These are phyloP conservation scores for Oophaga pumilio DNA, from an alignment of 2,113 vertebrate genomes.

Conservation along the genomic window DNA sequence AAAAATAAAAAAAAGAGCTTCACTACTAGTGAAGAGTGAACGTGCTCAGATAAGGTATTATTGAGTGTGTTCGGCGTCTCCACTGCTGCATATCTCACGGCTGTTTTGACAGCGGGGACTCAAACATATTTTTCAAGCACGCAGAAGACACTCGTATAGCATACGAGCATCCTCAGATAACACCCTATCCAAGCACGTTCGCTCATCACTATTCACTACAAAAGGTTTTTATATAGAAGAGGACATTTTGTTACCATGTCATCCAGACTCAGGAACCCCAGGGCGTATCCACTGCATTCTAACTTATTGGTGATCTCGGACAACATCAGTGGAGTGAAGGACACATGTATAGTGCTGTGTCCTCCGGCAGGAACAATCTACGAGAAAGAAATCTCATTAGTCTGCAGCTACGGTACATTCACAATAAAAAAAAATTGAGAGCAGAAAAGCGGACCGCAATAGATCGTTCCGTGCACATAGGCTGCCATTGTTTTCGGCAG, in stretches of 20 bases:
- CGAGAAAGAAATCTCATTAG: conserved; percentile 34
- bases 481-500: too few relatives aligned
- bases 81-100: too few relatives aligned
- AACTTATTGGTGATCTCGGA: conserved; percentile 62
- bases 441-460: background rate
- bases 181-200: too few relatives aligned
- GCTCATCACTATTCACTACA: too few relatives aligned
- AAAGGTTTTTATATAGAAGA: background rate
- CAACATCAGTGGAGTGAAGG: conserved; percentile 81
- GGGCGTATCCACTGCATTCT: conserved; percentile 71
- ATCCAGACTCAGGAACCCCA: conserved; percentile 88
- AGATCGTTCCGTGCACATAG: too few relatives aligned
- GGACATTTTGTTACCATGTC: conserved; percentile 70
- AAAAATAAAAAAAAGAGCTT: background rate
- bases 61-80: too few relatives aligned
- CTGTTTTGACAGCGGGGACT: too few relatives aligned
- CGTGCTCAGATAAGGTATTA: too few relatives aligned
- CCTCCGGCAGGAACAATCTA: conserved; percentile 86
- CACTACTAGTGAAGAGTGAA: too few relatives aligned
- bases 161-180: too few relatives aligned
- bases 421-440: background rate
- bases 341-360: conserved; percentile 73
- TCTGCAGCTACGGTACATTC: background rate
- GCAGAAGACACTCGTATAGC: too few relatives aligned
- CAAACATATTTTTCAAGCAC: too few relatives aligned